These are phyloP conservation scores for Oophaga pumilio DNA, from an alignment of 2,113 vertebrate genomes.

Conservation along the genomic window DNA sequence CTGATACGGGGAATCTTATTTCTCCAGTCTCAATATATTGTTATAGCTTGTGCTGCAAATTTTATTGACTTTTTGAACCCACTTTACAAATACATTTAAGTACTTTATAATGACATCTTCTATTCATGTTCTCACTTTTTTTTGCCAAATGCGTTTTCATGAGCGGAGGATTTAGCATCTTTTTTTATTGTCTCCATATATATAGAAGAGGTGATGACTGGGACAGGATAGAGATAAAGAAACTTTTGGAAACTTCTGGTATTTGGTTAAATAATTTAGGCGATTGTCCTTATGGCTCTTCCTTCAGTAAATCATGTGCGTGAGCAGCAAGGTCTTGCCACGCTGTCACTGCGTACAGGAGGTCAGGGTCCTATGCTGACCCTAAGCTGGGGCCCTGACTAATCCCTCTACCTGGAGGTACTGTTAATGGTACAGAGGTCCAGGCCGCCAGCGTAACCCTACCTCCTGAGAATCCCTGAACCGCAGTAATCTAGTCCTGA, in stretches of 20 bases:
- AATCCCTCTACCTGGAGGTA: too few relatives aligned
- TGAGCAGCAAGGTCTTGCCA: background rate
- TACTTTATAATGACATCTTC: conserved; percentile 26
- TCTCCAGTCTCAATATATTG: conserved; percentile 4
- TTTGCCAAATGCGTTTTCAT: background rate
- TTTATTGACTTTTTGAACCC: conserved; percentile 54
- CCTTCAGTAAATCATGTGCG: background rate
- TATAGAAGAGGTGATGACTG: conserved; percentile 19
- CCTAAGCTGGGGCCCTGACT: too few relatives aligned
- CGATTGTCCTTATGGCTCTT: background rate
- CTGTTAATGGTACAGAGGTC: too few relatives aligned
- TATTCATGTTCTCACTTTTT: conserved; percentile 11
- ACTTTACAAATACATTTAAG: conserved; percentile 41
- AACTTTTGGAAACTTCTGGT: conserved; percentile 5
- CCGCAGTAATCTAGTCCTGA: too few relatives aligned
- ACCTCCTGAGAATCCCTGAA: too few relatives aligned
- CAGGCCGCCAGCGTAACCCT: too few relatives aligned
- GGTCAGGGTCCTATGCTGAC: too few relatives aligned
- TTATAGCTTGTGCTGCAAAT: conserved; percentile 31
- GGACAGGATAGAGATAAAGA: background rate
- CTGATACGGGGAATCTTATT: conserved; percentile 44
- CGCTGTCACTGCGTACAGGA: too few relatives aligned
- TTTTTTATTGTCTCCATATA: background rate
- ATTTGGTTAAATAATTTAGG: background rate
- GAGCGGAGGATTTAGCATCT: background rate